Base-by-base conservation (phyloP, 2,888 invertebrate genomes). In the Stenotaenia linearis region DNA sequence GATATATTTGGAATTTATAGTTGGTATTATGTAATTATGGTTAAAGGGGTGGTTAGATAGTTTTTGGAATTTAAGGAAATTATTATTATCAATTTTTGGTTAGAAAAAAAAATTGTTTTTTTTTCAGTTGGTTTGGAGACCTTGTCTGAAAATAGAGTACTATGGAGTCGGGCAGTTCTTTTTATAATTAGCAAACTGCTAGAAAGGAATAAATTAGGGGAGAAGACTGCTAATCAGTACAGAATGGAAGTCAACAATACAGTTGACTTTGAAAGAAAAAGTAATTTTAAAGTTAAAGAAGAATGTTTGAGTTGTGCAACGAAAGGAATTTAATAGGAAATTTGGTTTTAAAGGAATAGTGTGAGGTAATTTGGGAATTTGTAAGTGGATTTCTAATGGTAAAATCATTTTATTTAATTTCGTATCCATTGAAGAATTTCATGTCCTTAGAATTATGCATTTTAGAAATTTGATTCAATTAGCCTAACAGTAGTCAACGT, bases 101-200 rank as follows among this genome's bases (percentile, higher is more conserved):
- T 9, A 32, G 5, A 9, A 32, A 32, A 6, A 32, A 9, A 6
- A 32, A 32, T 32, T 32, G n/a, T 32, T 32, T 32, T 32, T 25
- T 25, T 25, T 25, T 25, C 12, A 28, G 25, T 28, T 69, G 25
- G 23, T 25, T 69, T 25, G 69, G 69, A 50, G 69, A 69, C 69
- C 69, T 69, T 25, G 69, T 69, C 69, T 69, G 69, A 69, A 69
- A 69, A 69, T 69, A 69, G 69, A 69, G 69, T 69, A 23, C 25
- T 69, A 4, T 69, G 69, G 69, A 25, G 69, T 25, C 69, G 25
- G 25, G 5, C 69, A 69, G 69, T 69, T n/a, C 69, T 28, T 28
- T 69, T 69, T 69, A 69, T 69, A 69, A 69, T 69, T 69, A 69
- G 69, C 69, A 23, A 69, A 69, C 69, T 25, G 3, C 61, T 25